phyloP scores from a whole-genome alignment of 2,797 vertebrate species.

The Enteromius trimaculatus region DNA sequence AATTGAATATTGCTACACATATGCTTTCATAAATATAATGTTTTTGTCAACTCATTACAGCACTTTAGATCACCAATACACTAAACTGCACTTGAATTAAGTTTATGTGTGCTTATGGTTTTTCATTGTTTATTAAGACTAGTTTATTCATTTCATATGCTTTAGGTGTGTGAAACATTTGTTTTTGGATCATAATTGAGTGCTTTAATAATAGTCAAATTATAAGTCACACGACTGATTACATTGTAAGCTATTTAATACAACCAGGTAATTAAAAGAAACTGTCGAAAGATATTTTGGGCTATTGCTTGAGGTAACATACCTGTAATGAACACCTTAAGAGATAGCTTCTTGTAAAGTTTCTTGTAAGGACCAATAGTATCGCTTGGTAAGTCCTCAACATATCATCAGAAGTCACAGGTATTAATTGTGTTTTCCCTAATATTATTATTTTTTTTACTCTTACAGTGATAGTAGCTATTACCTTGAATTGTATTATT shows the following conservation, averaged over 20 bases:
- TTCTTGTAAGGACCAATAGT: not conserved
- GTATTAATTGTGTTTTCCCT: not conserved
- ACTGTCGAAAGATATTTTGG: not conserved
- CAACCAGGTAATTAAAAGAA: not conserved
- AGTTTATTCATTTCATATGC: not conserved
- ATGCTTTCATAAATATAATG: too few species aligned
- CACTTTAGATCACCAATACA: too few species aligned
- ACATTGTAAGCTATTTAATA: not conserved
- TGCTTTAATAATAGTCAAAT: not conserved
- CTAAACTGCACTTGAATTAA: not conserved
- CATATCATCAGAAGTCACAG: not conserved
- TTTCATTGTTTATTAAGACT: not conserved
- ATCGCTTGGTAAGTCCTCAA: not conserved
- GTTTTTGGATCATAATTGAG: not conserved
- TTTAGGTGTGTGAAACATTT: not conserved
- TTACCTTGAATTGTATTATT: not conserved
- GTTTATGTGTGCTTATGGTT: not conserved
- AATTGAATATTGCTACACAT: too few species aligned
- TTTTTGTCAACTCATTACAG: too few species aligned
- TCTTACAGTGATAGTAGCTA: not conserved
- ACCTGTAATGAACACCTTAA: too few species aligned
- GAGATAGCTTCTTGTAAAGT: not conserved
- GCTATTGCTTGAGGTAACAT: not conserved
- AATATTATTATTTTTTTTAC: not conserved
- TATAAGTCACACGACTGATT: not conserved